Percentiles rank a stretch among this genome's conserved stretches.
phyloP scores from a whole-genome alignment of 2,888 invertebrate species.

The Leucophenga maculata region DNA sequence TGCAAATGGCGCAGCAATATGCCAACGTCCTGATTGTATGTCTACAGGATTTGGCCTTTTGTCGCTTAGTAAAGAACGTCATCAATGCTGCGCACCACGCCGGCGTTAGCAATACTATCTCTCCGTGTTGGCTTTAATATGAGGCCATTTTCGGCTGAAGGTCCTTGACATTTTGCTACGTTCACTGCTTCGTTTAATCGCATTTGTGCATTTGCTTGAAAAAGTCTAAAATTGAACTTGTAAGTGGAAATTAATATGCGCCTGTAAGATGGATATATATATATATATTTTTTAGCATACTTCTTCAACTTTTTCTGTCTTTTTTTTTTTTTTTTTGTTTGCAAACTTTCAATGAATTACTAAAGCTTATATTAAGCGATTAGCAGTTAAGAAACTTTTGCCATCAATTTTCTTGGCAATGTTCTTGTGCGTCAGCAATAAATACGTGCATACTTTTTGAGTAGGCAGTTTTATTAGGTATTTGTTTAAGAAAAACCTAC shows the following conservation, averaged over 20 bases:
- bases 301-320: slow-evolving; percentile 27
- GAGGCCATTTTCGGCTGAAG: neutral
- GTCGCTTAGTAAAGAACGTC: neutral
- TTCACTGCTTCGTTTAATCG: slow-evolving; percentile 61
- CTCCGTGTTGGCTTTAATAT: neutral
- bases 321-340: slow-evolving; percentile 20
- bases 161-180: slow-evolving; percentile 26
- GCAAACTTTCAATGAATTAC: slow-evolving; percentile 10
- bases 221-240: slow-evolving; percentile 67
- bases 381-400: no score
- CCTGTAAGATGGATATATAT: slow-evolving; percentile 41
- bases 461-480: no score
- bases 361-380: no score
- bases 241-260: slow-evolving; percentile 63
- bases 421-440: no score
- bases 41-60: neutral
- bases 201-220: slow-evolving; percentile 66
- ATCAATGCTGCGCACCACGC: neutral
- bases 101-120: neutral
- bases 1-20: slow-evolving; percentile 53
- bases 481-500: no score
- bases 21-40: neutral
- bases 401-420: no score
- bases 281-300: slow-evolving; percentile 26
- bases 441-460: no score